phyloP scores from a whole-genome alignment of 1,140 invertebrate genomes.

The Drosophila burlai region DNA sequence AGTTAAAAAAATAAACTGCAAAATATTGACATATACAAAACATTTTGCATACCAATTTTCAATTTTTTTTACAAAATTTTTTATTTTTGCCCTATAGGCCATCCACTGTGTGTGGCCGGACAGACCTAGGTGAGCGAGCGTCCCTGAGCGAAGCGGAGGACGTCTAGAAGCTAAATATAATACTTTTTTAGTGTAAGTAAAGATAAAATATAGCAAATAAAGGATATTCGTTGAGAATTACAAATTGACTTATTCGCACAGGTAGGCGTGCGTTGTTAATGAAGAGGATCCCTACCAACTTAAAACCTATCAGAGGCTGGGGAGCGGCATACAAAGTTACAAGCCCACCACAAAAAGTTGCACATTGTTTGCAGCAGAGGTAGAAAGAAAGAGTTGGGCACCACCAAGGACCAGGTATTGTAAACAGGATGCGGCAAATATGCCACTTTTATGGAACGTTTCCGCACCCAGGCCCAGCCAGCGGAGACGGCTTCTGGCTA shows the following conservation, averaged over 20 bases:
- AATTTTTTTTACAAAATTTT: too few relatives aligned
- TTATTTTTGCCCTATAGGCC: too few relatives aligned
- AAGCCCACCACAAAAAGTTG: slow-evolving; percentile 32
- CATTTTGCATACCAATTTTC: too few relatives aligned
- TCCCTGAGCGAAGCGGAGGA: too few relatives aligned
- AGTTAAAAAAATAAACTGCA: too few relatives aligned
- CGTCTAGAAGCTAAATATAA: too few relatives aligned
- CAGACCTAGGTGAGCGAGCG: too few relatives aligned
- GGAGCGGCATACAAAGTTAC: not conserved
- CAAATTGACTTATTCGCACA: not conserved
- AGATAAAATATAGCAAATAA: not conserved
- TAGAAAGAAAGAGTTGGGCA: not conserved
- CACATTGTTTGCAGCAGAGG: slow-evolving; percentile 35
- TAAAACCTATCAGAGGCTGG: slow-evolving; percentile 1
- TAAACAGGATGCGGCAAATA: slow-evolving; percentile 80
- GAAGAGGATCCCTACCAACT: not conserved
- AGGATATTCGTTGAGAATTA: not conserved
- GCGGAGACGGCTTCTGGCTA: slow-evolving; percentile 6
- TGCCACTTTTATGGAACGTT: slow-evolving; percentile 74
- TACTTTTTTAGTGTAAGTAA: too few relatives aligned
- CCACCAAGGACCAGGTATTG: slow-evolving; percentile 59
- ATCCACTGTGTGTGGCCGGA: too few relatives aligned
- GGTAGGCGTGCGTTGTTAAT: too few relatives aligned
- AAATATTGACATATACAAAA: too few relatives aligned
- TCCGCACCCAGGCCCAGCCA: slow-evolving; percentile 55